These are phyloP conservation scores for Oscheius sp. DNA, from an alignment of 2,888 invertebrate genomes.

Conservation along the genomic window DNA sequence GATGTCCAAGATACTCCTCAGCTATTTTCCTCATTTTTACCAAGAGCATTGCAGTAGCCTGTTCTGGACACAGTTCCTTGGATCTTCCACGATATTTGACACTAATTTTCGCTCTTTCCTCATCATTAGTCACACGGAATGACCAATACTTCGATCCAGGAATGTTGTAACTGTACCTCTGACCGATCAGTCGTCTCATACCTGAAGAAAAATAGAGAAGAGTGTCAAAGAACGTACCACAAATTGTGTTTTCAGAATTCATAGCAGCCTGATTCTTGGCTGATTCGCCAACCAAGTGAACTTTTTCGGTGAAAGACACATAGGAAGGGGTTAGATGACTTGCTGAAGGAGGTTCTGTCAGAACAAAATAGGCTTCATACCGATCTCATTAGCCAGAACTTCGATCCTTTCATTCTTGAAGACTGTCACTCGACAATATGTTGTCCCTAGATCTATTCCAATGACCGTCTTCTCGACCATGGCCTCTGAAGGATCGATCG, in stretches of 20 bases:
- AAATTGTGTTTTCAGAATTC: slow-evolving; percentile 77
- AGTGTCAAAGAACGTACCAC: slow-evolving; percentile 67
- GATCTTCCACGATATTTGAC: slow-evolving; percentile 88
- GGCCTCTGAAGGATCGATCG: slow-evolving; percentile 23
- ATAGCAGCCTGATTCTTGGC: slow-evolving; percentile 77
- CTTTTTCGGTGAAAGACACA: slow-evolving; percentile 77
- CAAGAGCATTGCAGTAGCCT: slow-evolving; percentile 70
- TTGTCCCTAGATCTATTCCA: slow-evolving; percentile 74
- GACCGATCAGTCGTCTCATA: slow-evolving; percentile 76
- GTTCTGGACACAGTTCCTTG: slow-evolving; percentile 78
- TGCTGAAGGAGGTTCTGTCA: no score
- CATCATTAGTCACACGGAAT: slow-evolving; percentile 72
- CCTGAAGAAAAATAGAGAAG: slow-evolving; percentile 44
- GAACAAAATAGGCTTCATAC: slow-evolving; percentile 61
- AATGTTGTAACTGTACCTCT: slow-evolving; percentile 75
- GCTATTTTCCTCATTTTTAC: slow-evolving; percentile 73
- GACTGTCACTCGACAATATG: slow-evolving; percentile 73
- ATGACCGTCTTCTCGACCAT: slow-evolving; percentile 66
- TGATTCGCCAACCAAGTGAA: slow-evolving; percentile 76
- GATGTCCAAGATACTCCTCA: slow-evolving; percentile 80
- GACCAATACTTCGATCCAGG: slow-evolving; percentile 75
- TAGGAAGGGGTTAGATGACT: slow-evolving; percentile 74
- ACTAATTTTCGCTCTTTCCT: slow-evolving; percentile 77
- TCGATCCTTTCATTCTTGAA: slow-evolving; percentile 77
- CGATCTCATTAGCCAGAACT: slow-evolving; percentile 77